Base-by-base conservation (phyloP, 2,797 vertebrate genomes). In the Scarus forsteni region DNA sequence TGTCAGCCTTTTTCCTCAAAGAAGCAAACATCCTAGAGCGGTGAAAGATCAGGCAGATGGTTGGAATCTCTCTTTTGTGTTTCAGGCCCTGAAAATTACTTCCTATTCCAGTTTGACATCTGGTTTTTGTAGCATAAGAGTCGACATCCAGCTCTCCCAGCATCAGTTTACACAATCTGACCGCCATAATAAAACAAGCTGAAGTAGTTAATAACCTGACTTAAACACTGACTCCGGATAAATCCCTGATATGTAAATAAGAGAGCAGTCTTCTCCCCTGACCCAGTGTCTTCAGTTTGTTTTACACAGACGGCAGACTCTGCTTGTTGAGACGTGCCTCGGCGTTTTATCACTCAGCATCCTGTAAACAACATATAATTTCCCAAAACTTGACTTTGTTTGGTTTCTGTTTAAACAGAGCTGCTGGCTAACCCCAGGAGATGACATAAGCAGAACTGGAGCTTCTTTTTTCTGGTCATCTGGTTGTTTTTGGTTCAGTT, bases 331-430 rank as follows among this genome's bases (percentile, higher is more conserved):
- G 78, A 61, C 83, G 2, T 6, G 66, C 64, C 66, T 60, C 19
- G 10, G 16, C 15, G 66, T 73, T 75, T 61, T 64, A 62, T 81
- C 69, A 48, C 54, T 75, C 81, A 49, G 49, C 73, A 48, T 83
- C 67, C 54, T 56, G 36, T 80, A 85, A 81, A 86, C 79, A 84
- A 52, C 56, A 50, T 72, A 68, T 66, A 0, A 60, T 72, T 80
- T 85, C 58, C 73, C 78, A 57, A 53, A 73, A 77, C 66, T 64
- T 62, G 8, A 35, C 67, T 67, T 69, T 82, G 70, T 78, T 81
- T 85, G 63, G 62, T 75, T 77, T 63, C 7, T 73, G 63, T 87
- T 74, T 78, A 84, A 81, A 83, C 76, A 69, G 66, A 72, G 70
- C 73, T 65, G 39, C 67, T 67, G 83, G 77, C 63, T 73, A 76